phyloP scores from a whole-genome alignment of 2,888 invertebrate species.

The Carpatolechia fugitivella region DNA sequence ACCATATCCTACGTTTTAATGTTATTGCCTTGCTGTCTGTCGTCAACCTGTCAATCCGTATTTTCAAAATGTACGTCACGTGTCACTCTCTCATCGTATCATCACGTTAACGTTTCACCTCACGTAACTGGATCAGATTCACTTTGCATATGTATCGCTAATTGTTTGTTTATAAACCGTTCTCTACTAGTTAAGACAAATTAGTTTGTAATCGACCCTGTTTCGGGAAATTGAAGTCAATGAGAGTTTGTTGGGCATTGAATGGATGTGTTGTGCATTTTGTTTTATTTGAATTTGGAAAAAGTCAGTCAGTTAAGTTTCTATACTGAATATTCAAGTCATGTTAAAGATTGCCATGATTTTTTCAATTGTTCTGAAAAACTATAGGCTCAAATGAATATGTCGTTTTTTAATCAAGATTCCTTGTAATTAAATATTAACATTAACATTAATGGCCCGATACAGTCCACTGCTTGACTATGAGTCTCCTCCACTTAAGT shows the following conservation, averaged over 20 bases:
- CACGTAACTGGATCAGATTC: slow-evolving; percentile 58
- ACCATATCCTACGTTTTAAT: not conserved
- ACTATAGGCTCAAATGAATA: too few species aligned
- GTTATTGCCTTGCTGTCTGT: not conserved
- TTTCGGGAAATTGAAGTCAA: not conserved
- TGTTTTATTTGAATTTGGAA: not conserved
- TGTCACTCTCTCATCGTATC: slow-evolving; percentile 40
- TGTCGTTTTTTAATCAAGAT: too few species aligned
- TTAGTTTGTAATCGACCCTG: slow-evolving; percentile 42
- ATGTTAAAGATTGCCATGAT: too few species aligned
- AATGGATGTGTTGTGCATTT: not conserved
- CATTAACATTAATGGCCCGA: too few species aligned
- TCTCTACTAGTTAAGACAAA: slow-evolving; percentile 44
- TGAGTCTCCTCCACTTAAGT: too few species aligned
- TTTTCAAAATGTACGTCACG: slow-evolving; percentile 42
- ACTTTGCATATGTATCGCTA: slow-evolving; percentile 47
- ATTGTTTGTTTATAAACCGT: slow-evolving; percentile 38
- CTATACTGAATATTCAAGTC: too few species aligned
- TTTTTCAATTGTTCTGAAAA: too few species aligned
- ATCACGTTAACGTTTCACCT: slow-evolving; percentile 31
- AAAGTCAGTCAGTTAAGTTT: too few species aligned
- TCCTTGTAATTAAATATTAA: too few species aligned
- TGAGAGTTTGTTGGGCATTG: not conserved
- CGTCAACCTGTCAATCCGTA: not conserved
- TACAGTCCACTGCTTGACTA: too few species aligned